Evolutionary conservation across 92 coral and sea anemone species (phyloP).

Genomic region (Heteractis magnifica): DNA sequence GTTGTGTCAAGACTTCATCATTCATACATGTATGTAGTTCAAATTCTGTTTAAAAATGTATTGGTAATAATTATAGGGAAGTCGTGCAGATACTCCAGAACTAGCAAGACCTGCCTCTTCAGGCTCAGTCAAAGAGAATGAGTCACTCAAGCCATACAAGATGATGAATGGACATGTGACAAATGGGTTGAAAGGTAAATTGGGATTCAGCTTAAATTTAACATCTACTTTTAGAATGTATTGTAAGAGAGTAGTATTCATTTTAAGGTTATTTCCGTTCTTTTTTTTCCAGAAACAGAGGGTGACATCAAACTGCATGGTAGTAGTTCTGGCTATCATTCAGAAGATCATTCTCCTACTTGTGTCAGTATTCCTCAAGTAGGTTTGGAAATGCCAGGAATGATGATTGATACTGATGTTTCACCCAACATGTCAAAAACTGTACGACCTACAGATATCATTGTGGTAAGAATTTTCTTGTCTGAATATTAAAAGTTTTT

Average conservation of each 20-base stretch:
- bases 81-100: slow-evolving; percentile 53
- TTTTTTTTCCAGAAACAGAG: slow-evolving; percentile 41
- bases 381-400: slow-evolving; percentile 71
- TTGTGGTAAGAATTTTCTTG: slow-evolving; percentile 41
- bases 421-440: slow-evolving; percentile 10
- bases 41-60: neutral
- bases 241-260: no score
- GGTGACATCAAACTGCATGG: slow-evolving; percentile 70
- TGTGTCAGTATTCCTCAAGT: slow-evolving; percentile 41
- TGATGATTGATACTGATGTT: slow-evolving; percentile 53
- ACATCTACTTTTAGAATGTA: neutral
- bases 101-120: slow-evolving; percentile 70
- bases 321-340: slow-evolving; percentile 93
- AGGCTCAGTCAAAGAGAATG: slow-evolving; percentile 52
- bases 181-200: slow-evolving; percentile 42
- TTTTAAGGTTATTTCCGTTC: neutral
- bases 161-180: slow-evolving; percentile 58
- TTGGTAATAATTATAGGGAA: slow-evolving; percentile 42
- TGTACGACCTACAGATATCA: slow-evolving; percentile 57
- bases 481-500: no score
- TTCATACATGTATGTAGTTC: neutral
- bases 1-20: neutral
- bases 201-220: neutral
- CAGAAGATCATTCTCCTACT: slow-evolving; percentile 81
- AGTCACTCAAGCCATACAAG: slow-evolving; percentile 14